Base-by-base conservation (phyloP, 1,140 invertebrate species). In the Theocolax elegans region DNA sequence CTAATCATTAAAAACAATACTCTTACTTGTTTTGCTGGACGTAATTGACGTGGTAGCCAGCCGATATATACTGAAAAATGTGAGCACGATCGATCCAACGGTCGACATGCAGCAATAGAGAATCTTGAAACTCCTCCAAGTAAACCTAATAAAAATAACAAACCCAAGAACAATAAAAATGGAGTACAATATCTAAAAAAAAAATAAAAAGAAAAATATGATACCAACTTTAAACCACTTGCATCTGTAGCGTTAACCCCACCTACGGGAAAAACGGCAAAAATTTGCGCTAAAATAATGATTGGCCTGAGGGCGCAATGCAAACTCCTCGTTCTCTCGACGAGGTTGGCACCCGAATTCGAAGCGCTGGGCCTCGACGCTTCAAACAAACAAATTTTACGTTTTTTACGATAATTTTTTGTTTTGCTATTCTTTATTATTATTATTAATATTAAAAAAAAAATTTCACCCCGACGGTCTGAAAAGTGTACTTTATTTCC, bases 191-290 rank as follows among this genome's bases (percentile, higher is more conserved):
- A n/a, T n/a, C n/a, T n/a, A n/a, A n/a, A n/a, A n/a, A n/a, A n/a
- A n/a, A 67, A 68, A 53, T 74, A 35, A 8, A 23, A 51, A 6
- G 10, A 35, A 6, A 19, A 35, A 56, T 48, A 44, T n/a, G 27
- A 48, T 27, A 1, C 17, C 73, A 74, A 86, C 83, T 78, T 82
- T 15, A 87, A 79, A 27, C 81, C 72, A 1, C 81, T 80, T 0
- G 85, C 76, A 27, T 86, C 80, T 1, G 78, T 72, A 2, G 79
- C 79, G 48, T 69, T 80, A 9, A 87, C 71, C 2, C 86, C 86
- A 29, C 77, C 77, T 1, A 88, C 78, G 0, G 87, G 87, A 66
- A 88, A 79, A 46, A 87, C 74, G 48, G 81, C 84, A 17, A 88
- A 87, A 40, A 80, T 85, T 65, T 87, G 85, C 0, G 86, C 86